These are phyloP conservation scores for Chironomus tentans DNA, from an alignment of 2,888 invertebrate genomes.

Conservation along the genomic window DNA sequence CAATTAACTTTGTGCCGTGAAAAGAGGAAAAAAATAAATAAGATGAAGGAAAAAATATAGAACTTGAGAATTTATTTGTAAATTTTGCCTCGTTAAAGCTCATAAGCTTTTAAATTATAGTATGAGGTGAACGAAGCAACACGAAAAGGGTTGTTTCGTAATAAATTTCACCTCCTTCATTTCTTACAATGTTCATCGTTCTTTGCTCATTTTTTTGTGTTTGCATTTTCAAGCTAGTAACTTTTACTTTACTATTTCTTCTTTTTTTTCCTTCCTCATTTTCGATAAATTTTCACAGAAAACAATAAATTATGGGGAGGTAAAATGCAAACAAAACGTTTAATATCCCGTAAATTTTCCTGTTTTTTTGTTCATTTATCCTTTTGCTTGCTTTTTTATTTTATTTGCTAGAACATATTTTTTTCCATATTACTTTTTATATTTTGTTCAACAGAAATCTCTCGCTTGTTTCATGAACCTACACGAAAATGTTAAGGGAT, in stretches of 20 bases:
- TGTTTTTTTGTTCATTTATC: not conserved
- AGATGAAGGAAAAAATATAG: not conserved
- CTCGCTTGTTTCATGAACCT: not conserved
- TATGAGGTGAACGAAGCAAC: slow-evolving; percentile 1
- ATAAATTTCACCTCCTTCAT: slow-evolving; percentile 10
- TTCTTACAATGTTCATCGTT: not conserved
- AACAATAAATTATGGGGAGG: slow-evolving; percentile 5
- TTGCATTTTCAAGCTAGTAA: not conserved
- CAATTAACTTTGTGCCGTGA: not conserved
- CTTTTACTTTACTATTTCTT: not conserved
- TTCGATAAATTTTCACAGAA: not conserved
- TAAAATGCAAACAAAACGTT: slow-evolving; percentile 14
- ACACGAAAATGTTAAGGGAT: not conserved
- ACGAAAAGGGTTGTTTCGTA: slow-evolving; percentile 19
- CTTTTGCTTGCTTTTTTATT: not conserved
- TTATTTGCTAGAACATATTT: not conserved
- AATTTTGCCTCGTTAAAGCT: not conserved
- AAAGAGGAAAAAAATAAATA: not conserved
- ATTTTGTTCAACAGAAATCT: no score
- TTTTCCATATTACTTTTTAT: not conserved
- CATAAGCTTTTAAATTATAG: not conserved
- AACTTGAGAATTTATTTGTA: not conserved
- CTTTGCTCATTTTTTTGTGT: not conserved
- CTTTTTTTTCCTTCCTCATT: not conserved
- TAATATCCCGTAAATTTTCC: slow-evolving; percentile 1